Conservation (phyloP, 1,140 invertebrate species). For the Penaeus japonicus region DNA sequence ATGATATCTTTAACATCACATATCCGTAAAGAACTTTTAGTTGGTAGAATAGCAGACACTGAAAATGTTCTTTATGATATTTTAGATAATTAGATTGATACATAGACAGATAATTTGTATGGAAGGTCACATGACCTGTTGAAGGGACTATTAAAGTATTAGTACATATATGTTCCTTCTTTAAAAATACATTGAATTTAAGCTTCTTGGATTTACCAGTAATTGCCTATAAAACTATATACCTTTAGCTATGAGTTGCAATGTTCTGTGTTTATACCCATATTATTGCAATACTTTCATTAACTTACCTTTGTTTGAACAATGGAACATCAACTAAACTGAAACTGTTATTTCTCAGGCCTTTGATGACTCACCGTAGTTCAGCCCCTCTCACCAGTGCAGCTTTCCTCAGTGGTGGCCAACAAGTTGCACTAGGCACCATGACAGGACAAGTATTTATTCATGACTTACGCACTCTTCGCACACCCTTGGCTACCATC, state of each 20-base stretch:
- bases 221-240: not conserved
- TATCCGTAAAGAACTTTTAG: not conserved
- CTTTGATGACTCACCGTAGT: conserved; percentile 29
- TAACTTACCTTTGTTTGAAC: too few species aligned
- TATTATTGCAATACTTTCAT: too few species aligned
- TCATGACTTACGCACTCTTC: conserved; percentile 46
- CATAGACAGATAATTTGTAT: too few species aligned
- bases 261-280: not conserved
- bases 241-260: not conserved
- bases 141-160: too few species aligned
- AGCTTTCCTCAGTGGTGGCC: conserved; percentile 41
- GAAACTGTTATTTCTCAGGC: conserved; percentile 10
- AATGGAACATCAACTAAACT: too few species aligned
- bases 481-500: conserved; percentile 26
- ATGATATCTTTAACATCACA: not conserved
- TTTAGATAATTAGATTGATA: too few species aligned
- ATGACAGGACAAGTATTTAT: conserved; percentile 51
- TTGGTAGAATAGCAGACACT: too few species aligned
- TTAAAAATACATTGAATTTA: too few species aligned
- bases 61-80: too few species aligned
- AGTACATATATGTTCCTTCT: too few species aligned
- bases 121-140: too few species aligned
- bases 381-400: conserved; percentile 47
- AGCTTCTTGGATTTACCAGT: too few species aligned
- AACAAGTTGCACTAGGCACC: conserved; percentile 45